Conservation (phyloP, 2,113 vertebrate species). For the Mustela lutreola region DNA sequence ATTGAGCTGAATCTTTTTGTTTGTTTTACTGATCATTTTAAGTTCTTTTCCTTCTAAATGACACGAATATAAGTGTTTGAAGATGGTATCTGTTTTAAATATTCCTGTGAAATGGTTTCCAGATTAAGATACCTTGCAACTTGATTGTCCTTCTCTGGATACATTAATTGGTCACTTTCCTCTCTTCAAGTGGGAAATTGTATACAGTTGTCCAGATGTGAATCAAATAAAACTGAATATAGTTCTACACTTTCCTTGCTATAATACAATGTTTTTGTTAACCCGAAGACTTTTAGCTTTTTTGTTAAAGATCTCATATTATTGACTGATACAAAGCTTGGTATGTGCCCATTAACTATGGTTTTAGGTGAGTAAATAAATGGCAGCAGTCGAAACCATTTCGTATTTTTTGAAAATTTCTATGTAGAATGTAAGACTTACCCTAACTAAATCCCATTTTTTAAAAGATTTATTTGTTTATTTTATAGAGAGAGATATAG, state of each 20-base stretch:
- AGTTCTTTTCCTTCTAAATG: not conserved
- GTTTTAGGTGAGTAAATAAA: not conserved
- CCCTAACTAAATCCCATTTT: not conserved
- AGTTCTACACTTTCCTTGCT: not conserved
- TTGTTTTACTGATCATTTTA: not conserved
- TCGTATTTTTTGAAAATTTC: not conserved
- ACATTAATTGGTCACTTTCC: not conserved
- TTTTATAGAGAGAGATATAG: not conserved
- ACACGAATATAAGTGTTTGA: not conserved
- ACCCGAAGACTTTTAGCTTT: not conserved
- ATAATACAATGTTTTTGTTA: not conserved
- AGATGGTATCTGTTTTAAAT: not conserved
- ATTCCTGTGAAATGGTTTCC: not conserved
- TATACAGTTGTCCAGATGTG: not conserved
- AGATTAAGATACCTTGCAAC: not conserved
- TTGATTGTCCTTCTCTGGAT: not conserved
- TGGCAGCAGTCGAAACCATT: not conserved
- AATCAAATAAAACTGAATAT: not conserved
- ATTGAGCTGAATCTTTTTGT: not conserved
- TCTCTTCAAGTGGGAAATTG: not conserved
- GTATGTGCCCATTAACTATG: not conserved
- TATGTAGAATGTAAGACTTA: not conserved
- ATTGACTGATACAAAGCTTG: not conserved
- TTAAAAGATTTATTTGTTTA: not conserved
- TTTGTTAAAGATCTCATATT: not conserved